Base-by-base conservation (phyloP, 2,113 vertebrate genomes). In the Pluvialis apricaria region DNA sequence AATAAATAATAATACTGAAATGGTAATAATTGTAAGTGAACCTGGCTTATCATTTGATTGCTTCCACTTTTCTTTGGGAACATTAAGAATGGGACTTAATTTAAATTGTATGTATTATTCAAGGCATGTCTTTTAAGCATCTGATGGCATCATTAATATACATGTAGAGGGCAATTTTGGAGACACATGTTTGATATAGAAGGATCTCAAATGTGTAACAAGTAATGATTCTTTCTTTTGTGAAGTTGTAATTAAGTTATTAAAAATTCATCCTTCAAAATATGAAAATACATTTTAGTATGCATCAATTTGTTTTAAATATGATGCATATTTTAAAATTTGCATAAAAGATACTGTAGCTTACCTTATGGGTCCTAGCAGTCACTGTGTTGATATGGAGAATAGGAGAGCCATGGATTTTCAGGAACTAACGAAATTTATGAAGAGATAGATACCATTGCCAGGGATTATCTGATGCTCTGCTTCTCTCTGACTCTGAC, bases 91-190 rank as follows among this genome's bases (percentile, higher is more conserved):
- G 73, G n/a, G 32, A 94, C 62, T 94, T 97, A 97, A 97, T 97
- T 97, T 96, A 96, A 96, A 89, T 83, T 69, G 55, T 90, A 95
- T 97, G 55, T 85, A 88, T 97, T 97, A 97, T 97, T 97, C 94
- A 97, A 55, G 76, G 26, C 79, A 95, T 86, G 86, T 96, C 88
- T 95, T 95, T 90, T 81, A 95, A 96, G 42, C 54, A 86, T 94
- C 82, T 92, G 85, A 65, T 82, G 62, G 19, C 75, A 94, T 93
- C 88, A 95, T 94, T 94, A 95, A 90, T 94, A 93, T 88, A 94
- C 58, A 88, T 88, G 66, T 77, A 85, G 61, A 72, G 47, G 55
- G 77, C 94, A 96, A 95, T 96, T 97, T 97, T 83, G 70, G 89
- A 97, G 79, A 90, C 54, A 79, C 15, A 11, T 66, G 24, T 76